phyloP scores from a whole-genome alignment of 2,888 invertebrate species.

The Pseudococcus viburni region DNA sequence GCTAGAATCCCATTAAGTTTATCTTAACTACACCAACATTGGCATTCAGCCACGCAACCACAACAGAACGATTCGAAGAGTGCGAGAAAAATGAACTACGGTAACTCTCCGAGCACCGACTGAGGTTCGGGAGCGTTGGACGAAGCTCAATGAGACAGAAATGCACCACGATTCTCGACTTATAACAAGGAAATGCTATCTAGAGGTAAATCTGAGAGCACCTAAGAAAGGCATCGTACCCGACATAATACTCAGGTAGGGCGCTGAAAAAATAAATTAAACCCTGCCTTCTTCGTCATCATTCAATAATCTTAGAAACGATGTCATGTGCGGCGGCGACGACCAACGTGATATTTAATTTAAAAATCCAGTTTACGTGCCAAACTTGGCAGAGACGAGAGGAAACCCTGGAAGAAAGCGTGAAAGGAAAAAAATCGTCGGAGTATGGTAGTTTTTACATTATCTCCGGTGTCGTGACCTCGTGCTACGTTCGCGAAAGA shows the following conservation, averaged over 20 bases:
- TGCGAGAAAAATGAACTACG: neutral
- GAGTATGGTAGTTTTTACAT: neutral
- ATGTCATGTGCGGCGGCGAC: neutral
- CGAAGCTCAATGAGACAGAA: neutral
- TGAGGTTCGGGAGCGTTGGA: too few species aligned
- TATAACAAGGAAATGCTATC: neutral
- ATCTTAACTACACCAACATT: neutral
- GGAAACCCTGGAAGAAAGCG: neutral
- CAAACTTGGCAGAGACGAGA: neutral
- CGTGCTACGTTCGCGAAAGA: neutral
- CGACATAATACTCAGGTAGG: neutral
- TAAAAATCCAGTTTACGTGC: conserved; percentile 39
- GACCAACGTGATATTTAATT: conserved; percentile 5
- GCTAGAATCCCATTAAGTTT: neutral
- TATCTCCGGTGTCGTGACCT: neutral
- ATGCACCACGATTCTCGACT: neutral
- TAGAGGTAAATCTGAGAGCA: too few species aligned
- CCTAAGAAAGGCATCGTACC: neutral
- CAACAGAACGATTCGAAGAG: neutral
- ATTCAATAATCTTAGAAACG: conserved; percentile 22
- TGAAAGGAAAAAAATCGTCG: neutral
- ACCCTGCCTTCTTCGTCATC: neutral
- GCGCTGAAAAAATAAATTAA: conserved; percentile 2
- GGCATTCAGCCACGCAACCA: neutral
- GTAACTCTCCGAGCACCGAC: neutral